These are phyloP conservation scores for Odontothrips loti DNA, from an alignment of 2,888 invertebrate genomes.

Conservation along the genomic window DNA sequence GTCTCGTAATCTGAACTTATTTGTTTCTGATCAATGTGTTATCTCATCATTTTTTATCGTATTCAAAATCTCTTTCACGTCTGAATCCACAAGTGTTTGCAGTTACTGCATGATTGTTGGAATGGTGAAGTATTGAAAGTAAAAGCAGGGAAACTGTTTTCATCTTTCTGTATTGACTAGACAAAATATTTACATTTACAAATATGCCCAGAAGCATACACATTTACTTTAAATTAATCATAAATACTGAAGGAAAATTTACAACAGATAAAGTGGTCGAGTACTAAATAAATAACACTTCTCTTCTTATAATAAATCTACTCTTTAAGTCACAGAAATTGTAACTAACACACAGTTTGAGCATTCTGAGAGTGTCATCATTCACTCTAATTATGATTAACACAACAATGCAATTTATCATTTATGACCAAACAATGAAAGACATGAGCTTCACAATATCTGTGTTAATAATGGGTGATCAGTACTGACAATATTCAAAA, in stretches of 20 bases:
- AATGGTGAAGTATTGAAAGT: no score
- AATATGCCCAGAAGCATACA: neutral
- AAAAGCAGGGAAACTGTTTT: neutral
- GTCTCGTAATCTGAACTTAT: no score
- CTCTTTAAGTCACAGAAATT: neutral
- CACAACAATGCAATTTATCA: neutral
- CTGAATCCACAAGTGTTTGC: no score
- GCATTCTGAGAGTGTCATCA: neutral
- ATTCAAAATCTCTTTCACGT: no score
- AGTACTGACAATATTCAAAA: neutral
- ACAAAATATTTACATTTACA: neutral
- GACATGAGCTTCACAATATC: neutral
- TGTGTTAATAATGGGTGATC: neutral
- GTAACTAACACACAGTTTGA: neutral
- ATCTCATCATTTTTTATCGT: no score
- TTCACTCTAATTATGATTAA: neutral
- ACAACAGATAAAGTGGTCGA: neutral
- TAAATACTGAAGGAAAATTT: slow-evolving; percentile 13
- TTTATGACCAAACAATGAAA: neutral
- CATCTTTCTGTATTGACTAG: slow-evolving; percentile 17
- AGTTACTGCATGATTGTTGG: neutral
- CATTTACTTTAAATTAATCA: neutral
- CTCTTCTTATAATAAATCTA: neutral
- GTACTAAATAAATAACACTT: neutral
- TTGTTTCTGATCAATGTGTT: no score